Base-by-base conservation (phyloP, 2,888 invertebrate species). In the Hydropsyche betteni region DNA sequence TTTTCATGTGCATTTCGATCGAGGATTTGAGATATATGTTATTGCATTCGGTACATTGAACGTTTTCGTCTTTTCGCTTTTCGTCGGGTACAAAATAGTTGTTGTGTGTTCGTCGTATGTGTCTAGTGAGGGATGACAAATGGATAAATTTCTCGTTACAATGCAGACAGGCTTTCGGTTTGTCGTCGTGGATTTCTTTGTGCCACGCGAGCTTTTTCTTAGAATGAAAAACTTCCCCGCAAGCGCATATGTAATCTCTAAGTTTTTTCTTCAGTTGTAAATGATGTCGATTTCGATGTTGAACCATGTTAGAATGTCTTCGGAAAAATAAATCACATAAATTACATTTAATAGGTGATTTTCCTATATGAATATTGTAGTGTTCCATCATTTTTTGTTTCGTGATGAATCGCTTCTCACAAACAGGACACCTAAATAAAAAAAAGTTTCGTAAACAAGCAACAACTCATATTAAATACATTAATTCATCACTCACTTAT, bases 121-220 rank as follows among this genome's bases (percentile, higher is more conserved):
- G 96, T 3, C 95, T 87, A 0, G 94, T 94, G 80, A 96, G 87
- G 81, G 94, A 94, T 6, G 95, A 91, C 81, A 90, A 90, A 85
- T 96, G 95, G 78, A 95, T 91, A 84, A 96, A 96, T 81, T 94
- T 92, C 86, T 95, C 95, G 82, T 91, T 92, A 86, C 96, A 96
- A 83, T 93, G 91, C 4, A 90, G 90, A 84, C 96, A 96, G 68
- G 94, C 91, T 84, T 94, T 94, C 50, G 95, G 95, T 82, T 92
- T 91, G 38, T 90, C 87, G 77, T 93, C 94, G 85, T 96, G 96
- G 4, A 92, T 93, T 85, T 95, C 95, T 82, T 92, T 90, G 86
- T 96, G 96, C 94, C 95, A 94, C 4, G 90, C 90, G 80, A 95
- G 89, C 84, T 94, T 94, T 80, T 94, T 94, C 82, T 92, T 92